Evolutionary conservation across 2,113 vertebrate species (phyloP), one percentile per base, ranked within the genome.

Genomic region (Neotragus pygmaeus): DNA sequence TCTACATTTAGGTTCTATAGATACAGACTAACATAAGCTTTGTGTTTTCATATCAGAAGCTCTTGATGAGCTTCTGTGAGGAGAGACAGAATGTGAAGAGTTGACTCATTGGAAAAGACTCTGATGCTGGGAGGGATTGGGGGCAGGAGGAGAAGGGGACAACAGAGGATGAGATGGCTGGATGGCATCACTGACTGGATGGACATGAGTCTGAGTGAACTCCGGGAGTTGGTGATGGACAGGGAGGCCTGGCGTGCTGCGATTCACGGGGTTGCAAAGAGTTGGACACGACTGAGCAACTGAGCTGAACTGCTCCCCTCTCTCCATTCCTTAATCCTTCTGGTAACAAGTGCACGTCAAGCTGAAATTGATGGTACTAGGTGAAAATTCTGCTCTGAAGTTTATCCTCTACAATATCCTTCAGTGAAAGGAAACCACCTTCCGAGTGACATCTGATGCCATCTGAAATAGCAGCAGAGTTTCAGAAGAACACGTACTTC

Each of bases 31-130:
- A 98, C 97, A 87, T 87, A 88, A 96, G 97, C 87, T 0, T 81
- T 25, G 13, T 87, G 92, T 98, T 98, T 98, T 95, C 77, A 83
- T 78, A 87, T 98, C 96, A 87, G 95, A 97, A 80, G 97, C 98
- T 98, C 97, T 98, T 97, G 97, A 97, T 97, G 95, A 98, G 97
- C 43, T 39, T 39, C 95, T 94, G 88, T 87, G 51, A 70, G 85
- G 91, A 14, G 21, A 97, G 98, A 85, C 39, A 27, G 57, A 10
- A 33, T 58, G 25, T 0, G 23, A 58, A 27, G 57, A 58, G 57
- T 27, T 58, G 57, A 58, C 25, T 58, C 57, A 12, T 12, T 58
- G 57, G 57, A 58, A 58, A 58, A 58, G 10, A 58, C 57, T 58
- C 57, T 58, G 10, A 58, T 12, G 25, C 57, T 58, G 57, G 57